Evolutionary conservation across 2,113 vertebrate genomes (phyloP), one percentile per base, ranked within the genome.

Genomic region (Caretta caretta): DNA sequence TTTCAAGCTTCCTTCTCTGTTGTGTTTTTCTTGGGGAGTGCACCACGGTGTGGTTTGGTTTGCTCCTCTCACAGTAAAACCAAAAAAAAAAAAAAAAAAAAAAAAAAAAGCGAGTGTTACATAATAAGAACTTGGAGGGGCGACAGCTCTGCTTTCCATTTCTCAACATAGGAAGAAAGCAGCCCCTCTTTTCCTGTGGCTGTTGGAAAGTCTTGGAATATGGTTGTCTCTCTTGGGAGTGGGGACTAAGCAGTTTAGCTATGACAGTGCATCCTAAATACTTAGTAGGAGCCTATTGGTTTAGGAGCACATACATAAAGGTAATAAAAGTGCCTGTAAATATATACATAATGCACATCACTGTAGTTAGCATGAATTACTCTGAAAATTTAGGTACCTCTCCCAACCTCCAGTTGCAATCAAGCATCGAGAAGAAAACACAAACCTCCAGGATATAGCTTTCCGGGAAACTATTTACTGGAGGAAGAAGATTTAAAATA

Each of bases 401-500:
- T 95, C 31, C 20, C 29, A n/a, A 54, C 22, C 13, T 38, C 19
- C 19, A 50, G 0, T 75, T 69, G 88, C 85, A 48, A 89, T 84
- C 53, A 83, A 56, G 79, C 89, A 79, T 1, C 49, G 11, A 80
- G 51, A 4, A 42, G 72, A 62, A 27, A 80, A 83, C 88, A 88
- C 80, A 46, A 17, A 79, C 2, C 1, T 75, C 82, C 92, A 79
- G 35, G 82, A 27, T 78, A 6, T 7, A 88, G 78, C 90, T 92
- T 85, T 95, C 65, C 75, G 95, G 95, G 93, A 94, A 95, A n/a
- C 20, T 31, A 90, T 53, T 42, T 95, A 54, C 35, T 17, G 4
- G 48, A 49, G 24, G 57, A 48, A 87, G 4, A 4, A 9, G 2
- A 57, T 90, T 72, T 78, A 54, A 93, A 93, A 87, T 5, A 13